These are phyloP conservation scores for Megalurothrips usitatus DNA, from an alignment of 2,888 invertebrate genomes.

Conservation along the genomic window DNA sequence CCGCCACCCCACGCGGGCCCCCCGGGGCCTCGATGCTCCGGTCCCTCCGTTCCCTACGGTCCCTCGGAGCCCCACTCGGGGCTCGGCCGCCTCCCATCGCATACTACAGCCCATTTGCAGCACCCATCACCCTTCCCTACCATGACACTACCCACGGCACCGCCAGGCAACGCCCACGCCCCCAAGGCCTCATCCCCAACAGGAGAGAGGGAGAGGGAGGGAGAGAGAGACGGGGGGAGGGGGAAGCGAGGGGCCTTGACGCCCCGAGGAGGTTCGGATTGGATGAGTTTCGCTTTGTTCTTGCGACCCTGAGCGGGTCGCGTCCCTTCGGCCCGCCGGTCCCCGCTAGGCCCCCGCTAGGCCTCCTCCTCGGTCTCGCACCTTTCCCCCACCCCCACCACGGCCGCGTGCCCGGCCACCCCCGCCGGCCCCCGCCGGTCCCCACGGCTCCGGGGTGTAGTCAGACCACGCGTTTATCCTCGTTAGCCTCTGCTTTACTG, in stretches of 20 bases:
- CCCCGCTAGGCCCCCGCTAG: neutral
- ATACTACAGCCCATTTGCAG: constrained; percentile 1
- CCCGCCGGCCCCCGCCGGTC: neutral
- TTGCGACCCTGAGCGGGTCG: neutral
- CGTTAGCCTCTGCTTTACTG: constrained; percentile 9
- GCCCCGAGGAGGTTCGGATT: no score
- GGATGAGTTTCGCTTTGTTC: neutral
- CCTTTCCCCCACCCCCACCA: neutral
- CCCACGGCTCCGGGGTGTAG: neutral
- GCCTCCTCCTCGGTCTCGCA: no score
- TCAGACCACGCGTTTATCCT: constrained; percentile 10
- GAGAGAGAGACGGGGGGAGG: no score
- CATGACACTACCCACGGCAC: no score
- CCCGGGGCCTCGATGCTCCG: neutral
- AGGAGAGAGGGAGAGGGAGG: no score
- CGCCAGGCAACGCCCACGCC: no score
- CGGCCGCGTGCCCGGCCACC: neutral
- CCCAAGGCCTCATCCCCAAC: no score
- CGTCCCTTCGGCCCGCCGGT: neutral
- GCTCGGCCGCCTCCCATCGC: neutral
- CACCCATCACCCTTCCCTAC: neutral
- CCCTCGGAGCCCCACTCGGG: neutral
- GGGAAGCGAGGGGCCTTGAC: no score
- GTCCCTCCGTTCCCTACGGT: neutral
- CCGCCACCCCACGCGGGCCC: neutral